Evolutionary conservation across 37 sponge, comb jelly and placozoan species (phyloP), one percentile per base, ranked within the genome.

Genomic region (Aplysina aerophoba): DNA sequence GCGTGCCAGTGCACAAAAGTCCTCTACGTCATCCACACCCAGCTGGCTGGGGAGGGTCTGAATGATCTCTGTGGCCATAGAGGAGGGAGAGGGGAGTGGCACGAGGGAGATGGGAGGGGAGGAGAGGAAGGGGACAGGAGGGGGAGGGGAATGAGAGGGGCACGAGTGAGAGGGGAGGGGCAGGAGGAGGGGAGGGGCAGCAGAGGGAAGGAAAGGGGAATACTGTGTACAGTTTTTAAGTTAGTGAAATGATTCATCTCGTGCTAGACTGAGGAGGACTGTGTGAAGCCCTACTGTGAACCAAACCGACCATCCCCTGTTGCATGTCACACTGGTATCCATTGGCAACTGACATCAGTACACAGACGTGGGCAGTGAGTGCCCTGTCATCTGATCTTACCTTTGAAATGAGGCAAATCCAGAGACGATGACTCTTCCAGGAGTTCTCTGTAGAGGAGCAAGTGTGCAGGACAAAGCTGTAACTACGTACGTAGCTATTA

Each of bases 1-100:
- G 53, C 91, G 73, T 16, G 98, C 96, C 33, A 97, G 88, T 1
- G 94, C 89, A 71, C 89, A 86, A 85, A 97, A 93, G 53, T 97
- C 98, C 15, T 87, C 87, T 0, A 95, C 73, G 56, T 97, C 98
- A 12, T 91, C 95, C 11, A 83, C 72, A 37, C 84, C 55, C 64
- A 97, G 89, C 35, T 91, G 87, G 31, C 81, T 24, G 39, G 98
- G 98, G n/a, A 95, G 73, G 25, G 85, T 21, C 35, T 84, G 78
- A 22, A 97, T 84, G 68, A 81, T 38, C 74, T 82, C 87, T 83
- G 39, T 3, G 15, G 30, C 61, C 68, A 65, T 5, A n/a, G 28
- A 11, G 64, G 64, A 44, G 50, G 8, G 50, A 44, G 65, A 8
- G 65, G 65, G 27, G 5, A 12, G 28, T n/a, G n/a, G n/a, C n/a